Percentiles rank a stretch among this genome's conserved stretches.
Evolutionary conservation across 1,140 invertebrate genomes (phyloP).

Genomic region (Drosophila miranda): DNA sequence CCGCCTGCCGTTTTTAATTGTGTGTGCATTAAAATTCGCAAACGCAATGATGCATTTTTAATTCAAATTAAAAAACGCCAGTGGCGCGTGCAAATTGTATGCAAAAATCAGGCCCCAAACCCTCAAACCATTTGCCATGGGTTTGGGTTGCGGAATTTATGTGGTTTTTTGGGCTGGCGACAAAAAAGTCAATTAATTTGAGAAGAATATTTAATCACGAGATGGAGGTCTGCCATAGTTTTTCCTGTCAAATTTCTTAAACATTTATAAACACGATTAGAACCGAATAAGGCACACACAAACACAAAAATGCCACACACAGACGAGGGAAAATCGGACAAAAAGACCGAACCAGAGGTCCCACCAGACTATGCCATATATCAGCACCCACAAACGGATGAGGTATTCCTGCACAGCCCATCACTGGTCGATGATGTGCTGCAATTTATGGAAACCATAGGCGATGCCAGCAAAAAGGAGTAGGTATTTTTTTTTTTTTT

Average conservation of each 20-base stretch:
- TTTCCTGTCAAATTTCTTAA: too few species aligned
- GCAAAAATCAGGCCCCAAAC: constrained; percentile 31
- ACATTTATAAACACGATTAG: too few species aligned
- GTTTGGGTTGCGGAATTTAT: constrained; percentile 18
- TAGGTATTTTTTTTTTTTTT: constrained; percentile 16
- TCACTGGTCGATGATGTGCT: constrained; percentile 39
- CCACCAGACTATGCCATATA: neutral
- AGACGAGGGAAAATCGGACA: neutral
- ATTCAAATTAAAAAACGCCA: constrained; percentile 73
- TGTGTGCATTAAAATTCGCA: constrained; percentile 70
- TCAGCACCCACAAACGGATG: constrained; percentile 32
- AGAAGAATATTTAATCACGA: constrained; percentile 39
- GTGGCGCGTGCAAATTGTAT: constrained; percentile 31
- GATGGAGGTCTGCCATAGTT: neutral
- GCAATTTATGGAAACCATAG: constrained; percentile 17
- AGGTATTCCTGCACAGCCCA: constrained; percentile 29
- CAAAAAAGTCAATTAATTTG: constrained; percentile 49
- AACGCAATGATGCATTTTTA: constrained; percentile 73
- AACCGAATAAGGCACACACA: too few species aligned
- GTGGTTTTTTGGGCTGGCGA: constrained; percentile 41
- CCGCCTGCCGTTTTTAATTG: constrained; percentile 63
- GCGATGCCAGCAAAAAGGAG: constrained; percentile 40
- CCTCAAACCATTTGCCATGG: neutral
- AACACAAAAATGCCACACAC: too few species aligned
- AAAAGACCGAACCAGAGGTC: neutral